Percentiles rank a stretch among this genome's conserved stretches.
phyloP scores from a whole-genome alignment of 2,113 vertebrate species.

The Lepus timidus region DNA sequence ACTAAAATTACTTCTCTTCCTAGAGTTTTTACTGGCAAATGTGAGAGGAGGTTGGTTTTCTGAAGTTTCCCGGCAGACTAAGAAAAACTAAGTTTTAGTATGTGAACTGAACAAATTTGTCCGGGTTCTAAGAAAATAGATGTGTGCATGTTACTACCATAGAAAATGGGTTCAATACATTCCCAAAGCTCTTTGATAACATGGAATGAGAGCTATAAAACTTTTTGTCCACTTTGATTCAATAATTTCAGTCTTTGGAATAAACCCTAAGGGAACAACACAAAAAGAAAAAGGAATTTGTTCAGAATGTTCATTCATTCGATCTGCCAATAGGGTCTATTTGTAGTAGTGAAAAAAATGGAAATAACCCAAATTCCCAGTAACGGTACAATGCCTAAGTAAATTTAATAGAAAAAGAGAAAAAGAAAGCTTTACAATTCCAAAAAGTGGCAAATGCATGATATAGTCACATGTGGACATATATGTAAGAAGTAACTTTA shows the following conservation, averaged over 20 bases:
- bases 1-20: neutral
- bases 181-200: slow-evolving; percentile 51
- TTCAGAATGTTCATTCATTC: slow-evolving; percentile 45
- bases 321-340: neutral
- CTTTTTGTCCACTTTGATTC: slow-evolving; percentile 45
- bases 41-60: neutral
- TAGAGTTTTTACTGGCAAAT: neutral
- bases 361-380: slow-evolving; percentile 40
- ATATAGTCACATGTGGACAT: neutral
- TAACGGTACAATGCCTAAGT: slow-evolving; percentile 46
- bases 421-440: slow-evolving; percentile 46
- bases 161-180: slow-evolving; percentile 35
- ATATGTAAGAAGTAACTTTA: neutral
- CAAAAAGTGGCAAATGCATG: neutral
- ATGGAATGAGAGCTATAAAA: slow-evolving; percentile 59
- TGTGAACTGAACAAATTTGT: slow-evolving; percentile 6
- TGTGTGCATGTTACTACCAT: neutral
- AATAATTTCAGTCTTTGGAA: slow-evolving; percentile 60
- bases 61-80: neutral
- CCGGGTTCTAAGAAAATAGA: neutral
- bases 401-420: slow-evolving; percentile 37
- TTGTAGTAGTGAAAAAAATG: slow-evolving; percentile 38
- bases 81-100: slow-evolving; percentile 56
- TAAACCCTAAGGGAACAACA: slow-evolving; percentile 56
- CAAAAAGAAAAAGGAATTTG: slow-evolving; percentile 55